Conservation (phyloP, 2,113 vertebrate genomes). For the Craseonycteris thonglongyai region DNA sequence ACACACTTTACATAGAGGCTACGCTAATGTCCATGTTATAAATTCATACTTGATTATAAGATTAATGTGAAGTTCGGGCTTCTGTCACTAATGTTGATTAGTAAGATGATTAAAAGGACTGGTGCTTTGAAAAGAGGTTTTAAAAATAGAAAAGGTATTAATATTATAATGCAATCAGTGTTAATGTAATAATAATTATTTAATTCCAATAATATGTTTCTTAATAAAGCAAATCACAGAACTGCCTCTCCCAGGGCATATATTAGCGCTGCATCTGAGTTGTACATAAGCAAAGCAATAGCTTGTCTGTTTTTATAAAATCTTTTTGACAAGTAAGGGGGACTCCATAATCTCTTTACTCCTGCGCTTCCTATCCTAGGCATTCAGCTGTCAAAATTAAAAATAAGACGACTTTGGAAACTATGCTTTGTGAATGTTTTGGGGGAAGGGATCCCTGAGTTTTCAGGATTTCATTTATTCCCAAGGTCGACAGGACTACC, state of each 20-base stretch:
- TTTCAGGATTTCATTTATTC: neutral
- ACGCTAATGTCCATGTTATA: neutral
- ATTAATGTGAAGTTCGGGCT: neutral
- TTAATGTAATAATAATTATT: conserved; percentile 23
- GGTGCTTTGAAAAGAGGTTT: neutral
- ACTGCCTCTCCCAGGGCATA: neutral
- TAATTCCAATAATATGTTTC: neutral
- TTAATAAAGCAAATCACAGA: neutral
- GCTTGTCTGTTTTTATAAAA: neutral
- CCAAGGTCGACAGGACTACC: neutral
- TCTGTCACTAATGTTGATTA: neutral
- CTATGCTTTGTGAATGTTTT: neutral
- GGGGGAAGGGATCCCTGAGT: rapidly evolving
- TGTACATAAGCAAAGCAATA: neutral
- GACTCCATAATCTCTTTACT: neutral
- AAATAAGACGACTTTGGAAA: neutral
- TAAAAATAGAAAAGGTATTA: neutral
- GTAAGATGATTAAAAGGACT: neutral
- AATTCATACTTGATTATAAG: neutral
- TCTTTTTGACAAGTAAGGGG: neutral
- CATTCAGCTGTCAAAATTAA: neutral
- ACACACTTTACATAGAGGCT: neutral
- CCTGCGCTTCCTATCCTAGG: neutral
- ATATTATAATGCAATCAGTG: neutral
- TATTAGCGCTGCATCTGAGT: neutral